These are phyloP conservation scores for Oreocharis arfaki DNA, from an alignment of 2,113 vertebrate genomes.

Conservation along the genomic window DNA sequence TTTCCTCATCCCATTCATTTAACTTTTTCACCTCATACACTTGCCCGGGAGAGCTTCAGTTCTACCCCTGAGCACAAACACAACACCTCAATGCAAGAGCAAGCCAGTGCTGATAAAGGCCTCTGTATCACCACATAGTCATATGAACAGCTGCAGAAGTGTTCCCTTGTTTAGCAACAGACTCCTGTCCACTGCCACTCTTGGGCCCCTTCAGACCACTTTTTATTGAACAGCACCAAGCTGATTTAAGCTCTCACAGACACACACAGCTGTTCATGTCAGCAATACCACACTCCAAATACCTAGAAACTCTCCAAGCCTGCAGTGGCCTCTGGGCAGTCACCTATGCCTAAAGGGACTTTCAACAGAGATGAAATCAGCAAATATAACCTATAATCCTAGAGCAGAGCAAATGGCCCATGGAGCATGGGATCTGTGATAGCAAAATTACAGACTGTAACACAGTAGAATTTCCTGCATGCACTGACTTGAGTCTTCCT, in stretches of 20 bases:
- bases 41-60: background rate
- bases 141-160: background rate
- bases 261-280: accelerated
- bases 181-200: background rate
- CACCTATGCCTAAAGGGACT: background rate
- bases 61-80: background rate
- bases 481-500: background rate
- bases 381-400: background rate
- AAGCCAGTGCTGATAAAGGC: background rate
- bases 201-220: background rate
- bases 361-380: background rate
- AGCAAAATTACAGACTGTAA: background rate
- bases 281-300: background rate
- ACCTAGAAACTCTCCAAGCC: background rate
- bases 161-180: background rate
- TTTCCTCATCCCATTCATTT: background rate
- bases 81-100: background rate
- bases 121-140: background rate
- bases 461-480: background rate
- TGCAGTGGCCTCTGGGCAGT: background rate
- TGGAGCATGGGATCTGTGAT: background rate
- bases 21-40: background rate
- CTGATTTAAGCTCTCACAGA: background rate
- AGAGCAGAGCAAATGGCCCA: background rate
- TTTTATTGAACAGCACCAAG: background rate